Conservation (phyloP, 2,113 vertebrate species). For the Melanerpes aurifrons region DNA sequence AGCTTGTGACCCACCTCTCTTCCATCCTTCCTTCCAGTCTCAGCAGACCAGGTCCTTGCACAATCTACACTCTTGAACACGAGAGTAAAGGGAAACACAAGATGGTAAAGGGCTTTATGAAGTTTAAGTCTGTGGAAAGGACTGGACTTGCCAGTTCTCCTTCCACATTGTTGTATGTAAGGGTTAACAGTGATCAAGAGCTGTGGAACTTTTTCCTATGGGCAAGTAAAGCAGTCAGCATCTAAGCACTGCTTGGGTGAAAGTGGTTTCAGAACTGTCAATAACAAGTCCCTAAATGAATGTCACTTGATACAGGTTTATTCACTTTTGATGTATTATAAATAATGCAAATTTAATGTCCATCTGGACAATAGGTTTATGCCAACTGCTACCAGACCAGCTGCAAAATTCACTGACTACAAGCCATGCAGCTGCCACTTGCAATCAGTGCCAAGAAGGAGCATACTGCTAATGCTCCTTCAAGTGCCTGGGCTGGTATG, state of each 20-base stretch:
- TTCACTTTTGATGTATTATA: slow-evolving; percentile 73
- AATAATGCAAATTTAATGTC: slow-evolving; percentile 76
- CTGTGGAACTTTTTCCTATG: not conserved
- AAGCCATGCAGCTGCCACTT: slow-evolving; percentile 72
- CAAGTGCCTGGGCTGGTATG: slow-evolving; percentile 38
- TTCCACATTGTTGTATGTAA: not conserved
- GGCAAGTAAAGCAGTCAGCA: not conserved
- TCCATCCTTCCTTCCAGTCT: not conserved
- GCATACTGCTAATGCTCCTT: slow-evolving; percentile 49
- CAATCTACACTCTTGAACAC: not conserved
- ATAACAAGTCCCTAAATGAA: slow-evolving; percentile 53
- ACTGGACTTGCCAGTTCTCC: not conserved
- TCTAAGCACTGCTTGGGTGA: not conserved
- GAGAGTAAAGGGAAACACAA: too few relatives aligned
- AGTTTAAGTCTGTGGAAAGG: not conserved
- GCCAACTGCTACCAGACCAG: slow-evolving; percentile 75
- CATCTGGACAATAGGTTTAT: slow-evolving; percentile 75
- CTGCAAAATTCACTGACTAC: slow-evolving; percentile 73
- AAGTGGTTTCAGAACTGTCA: slow-evolving; percentile 9
- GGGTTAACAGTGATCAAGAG: not conserved
- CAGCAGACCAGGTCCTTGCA: not conserved
- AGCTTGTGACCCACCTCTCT: not conserved
- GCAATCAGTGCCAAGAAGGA: slow-evolving; percentile 53
- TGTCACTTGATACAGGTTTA: slow-evolving; percentile 65
- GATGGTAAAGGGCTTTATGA: not conserved